Evolutionary conservation across 2,888 invertebrate species (phyloP), one percentile per base, ranked within the genome.

Genomic region (Ashinkailepas kermadecensis): DNA sequence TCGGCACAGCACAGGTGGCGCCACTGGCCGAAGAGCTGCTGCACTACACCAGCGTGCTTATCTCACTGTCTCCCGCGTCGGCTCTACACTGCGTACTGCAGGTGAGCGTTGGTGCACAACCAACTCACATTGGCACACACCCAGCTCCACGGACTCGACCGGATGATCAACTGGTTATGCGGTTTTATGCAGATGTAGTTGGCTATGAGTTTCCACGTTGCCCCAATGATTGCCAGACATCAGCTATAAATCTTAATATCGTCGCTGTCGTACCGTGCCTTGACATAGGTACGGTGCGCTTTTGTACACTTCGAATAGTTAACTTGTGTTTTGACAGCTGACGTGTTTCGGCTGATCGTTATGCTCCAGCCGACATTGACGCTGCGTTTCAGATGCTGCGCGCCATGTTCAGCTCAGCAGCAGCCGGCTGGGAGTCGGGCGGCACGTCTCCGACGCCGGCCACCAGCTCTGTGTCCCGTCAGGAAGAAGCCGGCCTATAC

Each of bases 1-100:
- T 91, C 2, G 92, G 92, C 0, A 89, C 92, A 81, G 88, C 88
- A 54, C 95, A 95, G 87, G 91, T 93, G 59, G 93, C 93, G 1
- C 88, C 90, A 80, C 90, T 93, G 80, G 92, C 94, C 0, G 95
- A 96, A 88, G 95, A 96, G 87, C 89, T 95, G 23, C 88, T 96
- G 0, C 90, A 89, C 85, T 95, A 94, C 86, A 88, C 95, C 12
- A 92, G 92, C 85, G 90, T 91, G 0, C 92, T 93, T 3, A 92
- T 95, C 86, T 88, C 90, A 15, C 86, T 94, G 65, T 92, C 93
- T 82, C 91, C 94, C 0, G 91, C 92, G 1, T 88, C 89, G 10
- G 91, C 93, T 0, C 91, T 95, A 0, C 90, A 91, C 83, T 93
- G 93, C 87, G 92, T 95, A 0, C 92, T 94, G 65, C 95, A 95